Base-by-base conservation (phyloP, 2,113 vertebrate genomes). In the Vanacampus margaritifer region DNA sequence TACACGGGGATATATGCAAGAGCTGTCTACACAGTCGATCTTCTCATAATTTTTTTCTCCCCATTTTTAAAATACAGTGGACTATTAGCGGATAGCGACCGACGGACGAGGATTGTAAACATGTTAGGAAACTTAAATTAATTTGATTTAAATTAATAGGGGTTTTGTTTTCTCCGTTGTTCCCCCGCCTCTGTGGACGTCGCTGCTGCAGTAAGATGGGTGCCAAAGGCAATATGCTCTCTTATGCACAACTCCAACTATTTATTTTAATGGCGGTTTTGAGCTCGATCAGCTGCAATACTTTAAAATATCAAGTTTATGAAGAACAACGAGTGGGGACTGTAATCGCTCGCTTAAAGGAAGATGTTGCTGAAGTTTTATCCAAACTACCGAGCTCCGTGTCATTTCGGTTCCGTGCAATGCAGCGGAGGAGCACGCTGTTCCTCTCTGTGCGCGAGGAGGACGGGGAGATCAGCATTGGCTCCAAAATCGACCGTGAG, bases 261-360 rank as follows among this genome's bases (percentile, higher is more conserved):
- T 60, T 93, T 75, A 78, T 95, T 54, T 6, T 87, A 61, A 2
- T 87, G 32, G n/a, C 87, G 66, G 71, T 90, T 39, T 43, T 79
- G 74, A 87, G 77, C 46, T 62, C 64, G 45, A 89, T 71, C 19
- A 65, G 83, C 65, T 90, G 92, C 54, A 96, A 93, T 89, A 97
- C 94, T 86, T 76, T 98, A 76, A 96, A 94, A 87, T 99, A 99
- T 79, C 92, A 94, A 90, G 95, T 99, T 86, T 95, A 96, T 36
- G 96, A 99, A 90, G 97, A 99, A 86, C 96, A 98, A 89, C 92
- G 90, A 83, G 93, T 96, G 21, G 97, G 96, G 6, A 95, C 92
- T 0, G 95, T 99, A 3, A 93, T 99, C 57, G 95, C 94, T 1
- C 90, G 95, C 56, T 86, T 99, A 0, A 91, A 92, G 5, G 96